phyloP scores from a whole-genome alignment of 2,888 invertebrate genomes.

The Leptothorax acervorum region DNA sequence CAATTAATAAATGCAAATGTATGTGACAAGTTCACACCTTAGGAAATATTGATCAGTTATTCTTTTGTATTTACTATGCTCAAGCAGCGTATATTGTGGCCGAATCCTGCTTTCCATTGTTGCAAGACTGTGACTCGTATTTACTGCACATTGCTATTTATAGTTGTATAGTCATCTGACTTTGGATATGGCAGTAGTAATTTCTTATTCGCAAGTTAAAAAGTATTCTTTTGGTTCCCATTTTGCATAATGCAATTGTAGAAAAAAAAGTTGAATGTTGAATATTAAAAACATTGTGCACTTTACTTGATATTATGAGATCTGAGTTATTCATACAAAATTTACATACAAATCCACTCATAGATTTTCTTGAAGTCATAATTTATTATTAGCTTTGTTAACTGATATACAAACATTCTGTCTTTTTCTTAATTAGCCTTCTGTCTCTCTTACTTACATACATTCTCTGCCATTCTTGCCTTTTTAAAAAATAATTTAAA shows the following conservation, averaged over 20 bases:
- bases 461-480: constrained; percentile 3
- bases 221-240: not conserved
- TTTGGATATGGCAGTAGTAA: constrained; percentile 21
- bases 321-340: not conserved
- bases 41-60: not conserved
- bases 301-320: constrained; percentile 14
- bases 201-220: constrained; percentile 8
- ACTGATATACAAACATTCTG: not conserved
- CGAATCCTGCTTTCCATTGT: constrained; percentile 28
- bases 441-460: not conserved
- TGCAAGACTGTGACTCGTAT: constrained; percentile 57
- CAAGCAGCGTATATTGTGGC: constrained; percentile 12
- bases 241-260: not conserved
- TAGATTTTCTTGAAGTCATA: not conserved
- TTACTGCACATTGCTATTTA: constrained; percentile 56
- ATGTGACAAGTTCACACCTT: not conserved
- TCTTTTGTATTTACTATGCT: not conserved
- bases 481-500: constrained; percentile 1
- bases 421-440: not conserved
- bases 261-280: not conserved
- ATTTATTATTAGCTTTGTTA: constrained; percentile 23
- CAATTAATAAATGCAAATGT: not conserved
- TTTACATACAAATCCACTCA: not conserved
- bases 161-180: constrained; percentile 44
- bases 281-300: not conserved